Evolutionary conservation across 2,113 vertebrate genomes (phyloP).

Genomic region (Oenanthe oenanthe): DNA sequence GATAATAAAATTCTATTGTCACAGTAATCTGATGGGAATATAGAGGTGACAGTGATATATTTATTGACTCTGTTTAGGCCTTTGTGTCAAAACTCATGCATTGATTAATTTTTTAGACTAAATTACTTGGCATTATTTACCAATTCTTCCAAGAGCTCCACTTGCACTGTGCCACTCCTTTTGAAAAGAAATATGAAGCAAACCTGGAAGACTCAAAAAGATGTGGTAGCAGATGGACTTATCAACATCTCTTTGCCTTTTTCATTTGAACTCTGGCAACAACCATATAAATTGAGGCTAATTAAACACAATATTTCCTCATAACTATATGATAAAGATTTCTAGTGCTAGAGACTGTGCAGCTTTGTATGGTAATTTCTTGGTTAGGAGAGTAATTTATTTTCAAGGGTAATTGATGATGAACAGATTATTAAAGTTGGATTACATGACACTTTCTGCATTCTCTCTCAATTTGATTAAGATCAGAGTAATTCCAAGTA

Average conservation of each 20-base stretch:
- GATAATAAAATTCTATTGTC: not conserved
- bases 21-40: not conserved
- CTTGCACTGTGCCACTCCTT: not conserved
- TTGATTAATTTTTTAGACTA: not conserved
- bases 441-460: not conserved
- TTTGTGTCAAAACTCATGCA: not conserved
- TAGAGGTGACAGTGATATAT: not conserved
- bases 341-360: not conserved
- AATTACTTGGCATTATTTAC: not conserved
- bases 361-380: slow-evolving; percentile 57
- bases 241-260: not conserved
- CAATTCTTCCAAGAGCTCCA: not conserved
- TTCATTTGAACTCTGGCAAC: slow-evolving; percentile 1
- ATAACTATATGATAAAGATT: slow-evolving; percentile 42
- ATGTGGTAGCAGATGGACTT: slow-evolving; percentile 1
- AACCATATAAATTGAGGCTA: slow-evolving; percentile 4
- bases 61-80: not conserved
- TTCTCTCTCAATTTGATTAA: slow-evolving; percentile 17
- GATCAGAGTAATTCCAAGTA: slow-evolving; percentile 14
- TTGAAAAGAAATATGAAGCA: not conserved
- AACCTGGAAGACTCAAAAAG: not conserved
- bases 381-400: slow-evolving; percentile 65
- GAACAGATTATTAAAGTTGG: slow-evolving; percentile 52
- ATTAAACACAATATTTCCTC: slow-evolving; percentile 55
- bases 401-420: slow-evolving; percentile 57